Base-by-base conservation (phyloP, 2,113 vertebrate genomes). In the Nothoprocta pentlandii region DNA sequence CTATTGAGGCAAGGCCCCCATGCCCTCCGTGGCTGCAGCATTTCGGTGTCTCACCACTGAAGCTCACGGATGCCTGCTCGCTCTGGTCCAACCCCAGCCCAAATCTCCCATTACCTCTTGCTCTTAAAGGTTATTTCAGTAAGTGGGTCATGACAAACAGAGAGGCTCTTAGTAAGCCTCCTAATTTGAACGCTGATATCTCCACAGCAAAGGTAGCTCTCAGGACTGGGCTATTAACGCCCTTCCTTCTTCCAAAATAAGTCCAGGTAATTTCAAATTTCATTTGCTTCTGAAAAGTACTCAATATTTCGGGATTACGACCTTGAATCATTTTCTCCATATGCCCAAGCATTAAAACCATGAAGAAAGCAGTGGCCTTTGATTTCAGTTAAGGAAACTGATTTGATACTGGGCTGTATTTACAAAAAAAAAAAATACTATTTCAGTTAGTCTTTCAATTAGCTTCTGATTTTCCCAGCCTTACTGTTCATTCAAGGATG, bases 71-170 rank as follows among this genome's bases (percentile, higher is more conserved):
- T 85, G 81, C 15, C 0, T 25, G 73, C 91, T 67, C 23, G 2
- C 41, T 68, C 80, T 26, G 2, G 44, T 68, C 80, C 84, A 81
- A 32, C 41, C 36, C 58, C 6, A 14, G 39, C 85, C 74, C 49
- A 58, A 86, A 93, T 74, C 90, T 87, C 90, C 73, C 82, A 81
- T 63, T 93, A 89, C 73, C 62, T 44, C 83, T 82, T 76, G 82
- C 87, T 69, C 75, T 85, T 41, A 93, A 70, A 96, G 80, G 84
- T 95, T 97, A 95, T 87, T 96, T 93, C 77, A 63, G 70, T 81
- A 97, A 97, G 71, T 94, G 62, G 87, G 90, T 96, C 95, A 97
- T 83, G 94, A 89, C 81, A 95, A 94, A 86, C 53, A 84, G 34
- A 69, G 78, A 81, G 92, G 63, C 80, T 87, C 62, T 68, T 89